These are phyloP conservation scores for Aurelia sp. DNA, from an alignment of 30 jellyfish, hydroid and myxozoan genomes.

Conservation along the genomic window DNA sequence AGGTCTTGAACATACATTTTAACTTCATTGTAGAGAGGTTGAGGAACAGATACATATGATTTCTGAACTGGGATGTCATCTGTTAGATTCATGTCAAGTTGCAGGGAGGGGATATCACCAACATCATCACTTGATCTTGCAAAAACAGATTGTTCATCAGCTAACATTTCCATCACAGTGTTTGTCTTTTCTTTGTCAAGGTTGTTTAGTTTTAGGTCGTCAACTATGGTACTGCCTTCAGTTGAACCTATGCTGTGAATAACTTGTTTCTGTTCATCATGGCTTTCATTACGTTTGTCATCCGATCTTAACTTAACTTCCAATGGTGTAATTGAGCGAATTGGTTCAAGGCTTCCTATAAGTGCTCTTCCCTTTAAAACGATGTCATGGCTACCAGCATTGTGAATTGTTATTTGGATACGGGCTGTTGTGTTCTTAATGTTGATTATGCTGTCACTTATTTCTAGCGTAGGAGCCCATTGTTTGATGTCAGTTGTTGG, in stretches of 20 bases:
- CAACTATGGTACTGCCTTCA: background rate
- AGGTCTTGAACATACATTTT: background rate
- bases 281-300: background rate
- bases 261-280: background rate
- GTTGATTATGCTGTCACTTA: background rate
- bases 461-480: background rate
- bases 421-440: background rate
- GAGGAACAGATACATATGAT: background rate
- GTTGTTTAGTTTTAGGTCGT: background rate
- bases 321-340: background rate
- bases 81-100: slow-evolving; percentile 13
- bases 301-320: background rate
- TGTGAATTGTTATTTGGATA: background rate
- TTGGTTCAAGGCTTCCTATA: background rate
- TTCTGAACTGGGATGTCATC: background rate
- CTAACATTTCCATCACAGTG: background rate
- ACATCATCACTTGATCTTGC: slow-evolving; percentile 1
- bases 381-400: background rate
- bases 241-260: background rate
- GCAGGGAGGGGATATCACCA: slow-evolving; percentile 15
- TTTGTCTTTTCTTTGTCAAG: background rate
- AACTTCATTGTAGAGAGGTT: slow-evolving; percentile 22
- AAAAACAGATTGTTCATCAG: background rate
- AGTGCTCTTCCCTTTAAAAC: background rate
- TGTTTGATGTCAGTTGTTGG: background rate